phyloP scores from a whole-genome alignment of 2,888 invertebrate genomes.

The Pseudococcus longispinus region DNA sequence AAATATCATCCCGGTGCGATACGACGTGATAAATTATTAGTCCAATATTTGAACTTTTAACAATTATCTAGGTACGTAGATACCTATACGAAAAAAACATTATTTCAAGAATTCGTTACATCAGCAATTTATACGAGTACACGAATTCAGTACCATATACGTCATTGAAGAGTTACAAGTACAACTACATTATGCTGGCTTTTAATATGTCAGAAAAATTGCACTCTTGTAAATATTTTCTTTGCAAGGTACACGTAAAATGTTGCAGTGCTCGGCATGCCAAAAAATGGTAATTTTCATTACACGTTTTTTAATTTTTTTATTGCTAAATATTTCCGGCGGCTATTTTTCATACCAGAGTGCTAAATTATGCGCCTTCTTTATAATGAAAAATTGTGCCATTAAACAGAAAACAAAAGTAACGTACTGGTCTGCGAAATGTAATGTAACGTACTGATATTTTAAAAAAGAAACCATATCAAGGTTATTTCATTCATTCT shows the following conservation, averaged over 20 bases:
- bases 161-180: background rate
- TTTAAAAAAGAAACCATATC: conserved; percentile 2
- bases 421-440: background rate
- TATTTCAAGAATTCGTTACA: conserved; percentile 12
- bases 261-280: background rate
- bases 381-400: conserved; percentile 22
- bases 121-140: background rate
- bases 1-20: conserved; percentile 14
- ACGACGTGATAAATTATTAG: background rate
- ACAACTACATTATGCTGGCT: background rate
- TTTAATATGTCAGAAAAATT: conserved; percentile 20
- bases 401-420: conserved; percentile 29
- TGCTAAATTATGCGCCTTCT: background rate
- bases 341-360: background rate
- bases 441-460: background rate
- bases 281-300: conserved; percentile 6
- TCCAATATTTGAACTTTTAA: conserved; percentile 24
- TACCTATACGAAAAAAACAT: conserved; percentile 15
- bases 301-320: background rate
- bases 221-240: background rate
- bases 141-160: background rate
- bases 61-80: background rate
- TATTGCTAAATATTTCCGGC: conserved; percentile 14
- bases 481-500: conserved; percentile 19
- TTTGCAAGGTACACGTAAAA: background rate